Percentiles rank a stretch among this genome's conserved stretches.
Conservation (phyloP, 2,113 vertebrate species). For the Cairina moschata region DNA sequence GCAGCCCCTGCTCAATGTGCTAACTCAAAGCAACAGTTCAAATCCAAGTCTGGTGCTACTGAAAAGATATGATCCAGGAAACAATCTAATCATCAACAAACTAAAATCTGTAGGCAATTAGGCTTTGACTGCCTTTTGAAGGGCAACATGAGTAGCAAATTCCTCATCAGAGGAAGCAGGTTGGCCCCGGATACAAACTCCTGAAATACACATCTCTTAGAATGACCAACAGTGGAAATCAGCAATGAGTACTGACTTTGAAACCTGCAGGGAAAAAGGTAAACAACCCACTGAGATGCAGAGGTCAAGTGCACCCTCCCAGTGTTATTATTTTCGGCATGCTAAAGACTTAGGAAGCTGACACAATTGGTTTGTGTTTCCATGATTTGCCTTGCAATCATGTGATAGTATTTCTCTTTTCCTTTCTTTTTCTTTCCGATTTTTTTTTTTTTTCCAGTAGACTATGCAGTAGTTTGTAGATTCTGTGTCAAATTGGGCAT, state of each 20-base stretch:
- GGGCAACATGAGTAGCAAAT: not conserved
- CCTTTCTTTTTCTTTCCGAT: too few species aligned
- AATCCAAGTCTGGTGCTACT: not conserved
- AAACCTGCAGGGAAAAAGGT: not conserved
- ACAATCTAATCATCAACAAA: not conserved
- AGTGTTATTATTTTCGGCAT: not conserved
- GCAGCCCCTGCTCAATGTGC: not conserved
- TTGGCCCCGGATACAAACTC: not conserved
- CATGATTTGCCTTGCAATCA: not conserved
- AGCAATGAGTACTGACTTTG: not conserved
- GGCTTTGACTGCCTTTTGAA: not conserved
- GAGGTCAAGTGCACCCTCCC: not conserved
- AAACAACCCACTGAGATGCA: not conserved
- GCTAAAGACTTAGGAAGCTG: not conserved
- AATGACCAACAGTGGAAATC: not conserved
- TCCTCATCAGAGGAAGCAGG: not conserved
- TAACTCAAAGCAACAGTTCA: not conserved
- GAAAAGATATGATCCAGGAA: not conserved
- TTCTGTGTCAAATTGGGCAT: not conserved
- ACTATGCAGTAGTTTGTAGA: not conserved
- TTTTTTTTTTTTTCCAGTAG: not conserved
- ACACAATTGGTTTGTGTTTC: not conserved
- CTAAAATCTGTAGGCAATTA: not conserved
- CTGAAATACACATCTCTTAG: not conserved
- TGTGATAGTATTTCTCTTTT: not conserved